These are phyloP conservation scores for Hormiphora californensis DNA, from an alignment of 37 sponge, comb jelly and placozoan genomes.

Conservation along the genomic window DNA sequence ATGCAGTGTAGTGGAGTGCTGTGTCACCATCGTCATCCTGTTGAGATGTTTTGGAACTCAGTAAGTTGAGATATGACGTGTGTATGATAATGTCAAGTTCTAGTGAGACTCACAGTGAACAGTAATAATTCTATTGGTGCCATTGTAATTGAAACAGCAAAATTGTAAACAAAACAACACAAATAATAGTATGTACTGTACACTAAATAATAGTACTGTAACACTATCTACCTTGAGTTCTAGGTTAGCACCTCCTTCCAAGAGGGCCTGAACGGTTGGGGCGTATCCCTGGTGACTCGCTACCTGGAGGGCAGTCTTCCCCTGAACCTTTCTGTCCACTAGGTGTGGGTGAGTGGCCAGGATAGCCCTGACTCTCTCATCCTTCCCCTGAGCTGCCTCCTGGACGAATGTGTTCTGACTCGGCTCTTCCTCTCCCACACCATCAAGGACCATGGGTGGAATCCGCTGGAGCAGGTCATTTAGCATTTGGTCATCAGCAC, in stretches of 20 bases:
- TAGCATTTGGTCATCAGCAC: constrained; percentile 2
- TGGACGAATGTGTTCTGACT: constrained; percentile 33
- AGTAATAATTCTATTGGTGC: not conserved
- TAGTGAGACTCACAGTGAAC: not conserved
- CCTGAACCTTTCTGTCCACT: constrained; percentile 62
- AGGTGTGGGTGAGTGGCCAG: constrained; percentile 20
- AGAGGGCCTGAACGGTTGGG: constrained; percentile 66
- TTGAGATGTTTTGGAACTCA: no score
- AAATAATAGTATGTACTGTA: not conserved
- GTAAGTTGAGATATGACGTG: no score
- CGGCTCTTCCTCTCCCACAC: not conserved
- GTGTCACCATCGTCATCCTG: constrained; percentile 82
- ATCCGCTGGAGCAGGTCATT: not conserved
- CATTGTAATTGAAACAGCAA: not conserved
- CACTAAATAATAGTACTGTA: no score
- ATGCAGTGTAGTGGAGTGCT: constrained; percentile 74
- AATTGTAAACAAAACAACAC: not conserved
- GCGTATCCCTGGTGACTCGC: constrained; percentile 82
- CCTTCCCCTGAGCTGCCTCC: constrained; percentile 48
- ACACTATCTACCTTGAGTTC: constrained; percentile 69
- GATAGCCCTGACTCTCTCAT: constrained; percentile 33
- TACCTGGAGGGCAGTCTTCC: constrained; percentile 70
- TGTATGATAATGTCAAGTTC: no score
- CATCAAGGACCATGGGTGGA: constrained; percentile 1
- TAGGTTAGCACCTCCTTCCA: constrained; percentile 65